Conservation (phyloP, 2,797 vertebrate genomes). For the Microctenopoma steveboyesi region DNA sequence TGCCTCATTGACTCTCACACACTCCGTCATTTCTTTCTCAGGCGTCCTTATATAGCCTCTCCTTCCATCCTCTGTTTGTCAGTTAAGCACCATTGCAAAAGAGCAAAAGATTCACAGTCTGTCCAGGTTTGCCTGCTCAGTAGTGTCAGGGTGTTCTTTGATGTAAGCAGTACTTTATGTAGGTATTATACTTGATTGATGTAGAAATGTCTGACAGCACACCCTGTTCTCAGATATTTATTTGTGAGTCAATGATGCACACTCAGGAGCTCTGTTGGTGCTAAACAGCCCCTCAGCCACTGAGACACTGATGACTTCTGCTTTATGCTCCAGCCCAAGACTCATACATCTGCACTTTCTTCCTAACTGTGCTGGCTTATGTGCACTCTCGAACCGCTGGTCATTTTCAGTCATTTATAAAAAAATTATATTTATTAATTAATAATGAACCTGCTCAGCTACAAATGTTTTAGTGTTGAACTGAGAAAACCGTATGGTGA, state of each 20-base stretch:
- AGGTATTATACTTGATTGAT: conserved; percentile 73
- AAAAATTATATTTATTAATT: background rate
- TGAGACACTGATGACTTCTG: conserved; percentile 43
- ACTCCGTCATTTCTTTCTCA: conserved; percentile 2
- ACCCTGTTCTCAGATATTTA: conserved; percentile 72
- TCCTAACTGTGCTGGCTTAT: conserved; percentile 46
- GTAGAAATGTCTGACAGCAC: conserved; percentile 62
- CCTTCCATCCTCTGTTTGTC: conserved; percentile 40
- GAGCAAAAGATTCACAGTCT: conserved; percentile 48
- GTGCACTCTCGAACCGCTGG: conserved; percentile 47
- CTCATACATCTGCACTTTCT: conserved; percentile 56
- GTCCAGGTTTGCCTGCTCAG: conserved; percentile 48
- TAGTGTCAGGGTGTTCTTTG: conserved; percentile 56
- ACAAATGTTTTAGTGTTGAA: conserved; percentile 13
- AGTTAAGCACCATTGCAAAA: conserved; percentile 44
- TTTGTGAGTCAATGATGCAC: conserved; percentile 68
- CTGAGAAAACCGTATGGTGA: conserved; percentile 1
- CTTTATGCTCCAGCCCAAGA: conserved; percentile 56
- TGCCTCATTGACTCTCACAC: background rate
- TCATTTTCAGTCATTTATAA: conserved; percentile 34
- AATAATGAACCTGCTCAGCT: conserved; percentile 6
- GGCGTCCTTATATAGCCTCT: conserved; percentile 3
- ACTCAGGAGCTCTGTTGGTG: conserved; percentile 47
- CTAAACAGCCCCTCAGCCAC: conserved; percentile 62
- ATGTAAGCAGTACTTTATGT: conserved; percentile 70